Percentiles rank a stretch among this genome's conserved stretches.
These are phyloP conservation scores for Apistogramma diplotaenia DNA, from an alignment of 2,113 vertebrate genomes.

Conservation along the genomic window DNA sequence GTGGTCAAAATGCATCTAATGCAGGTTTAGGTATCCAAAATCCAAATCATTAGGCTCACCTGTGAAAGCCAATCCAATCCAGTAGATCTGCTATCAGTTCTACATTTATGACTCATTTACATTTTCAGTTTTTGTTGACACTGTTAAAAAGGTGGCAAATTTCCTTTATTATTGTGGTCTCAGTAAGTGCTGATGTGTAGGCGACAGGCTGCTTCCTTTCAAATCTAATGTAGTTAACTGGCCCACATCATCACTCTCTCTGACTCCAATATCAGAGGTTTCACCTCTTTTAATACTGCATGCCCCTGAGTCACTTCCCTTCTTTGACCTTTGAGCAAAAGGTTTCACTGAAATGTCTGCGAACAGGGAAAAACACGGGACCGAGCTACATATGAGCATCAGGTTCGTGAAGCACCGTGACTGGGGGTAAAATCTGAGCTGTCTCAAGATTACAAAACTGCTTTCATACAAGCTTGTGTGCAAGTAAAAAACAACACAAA, in stretches of 20 bases:
- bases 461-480: not conserved
- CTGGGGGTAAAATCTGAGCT: accelerated
- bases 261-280: not conserved
- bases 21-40: not conserved
- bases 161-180: not conserved
- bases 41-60: not conserved
- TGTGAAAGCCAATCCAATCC: not conserved
- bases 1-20: conserved; percentile 27
- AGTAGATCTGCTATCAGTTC: not conserved
- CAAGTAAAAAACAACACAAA: not conserved
- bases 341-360: not conserved
- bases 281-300: not conserved
- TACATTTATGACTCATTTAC: too few relatives aligned
- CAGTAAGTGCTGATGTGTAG: not conserved
- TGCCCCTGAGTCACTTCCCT: not conserved
- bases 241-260: not conserved
- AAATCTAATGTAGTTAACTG: too few relatives aligned
- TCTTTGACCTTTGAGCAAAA: not conserved
- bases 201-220: not conserved
- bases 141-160: too few relatives aligned
- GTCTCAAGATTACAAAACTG: not conserved
- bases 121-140: not conserved
- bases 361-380: not conserved
- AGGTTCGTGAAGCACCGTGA: not conserved
- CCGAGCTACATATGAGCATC: too few relatives aligned